Evolutionary conservation across 2,113 vertebrate species (phyloP).

Genomic region (Neopipo cinnamomea): DNA sequence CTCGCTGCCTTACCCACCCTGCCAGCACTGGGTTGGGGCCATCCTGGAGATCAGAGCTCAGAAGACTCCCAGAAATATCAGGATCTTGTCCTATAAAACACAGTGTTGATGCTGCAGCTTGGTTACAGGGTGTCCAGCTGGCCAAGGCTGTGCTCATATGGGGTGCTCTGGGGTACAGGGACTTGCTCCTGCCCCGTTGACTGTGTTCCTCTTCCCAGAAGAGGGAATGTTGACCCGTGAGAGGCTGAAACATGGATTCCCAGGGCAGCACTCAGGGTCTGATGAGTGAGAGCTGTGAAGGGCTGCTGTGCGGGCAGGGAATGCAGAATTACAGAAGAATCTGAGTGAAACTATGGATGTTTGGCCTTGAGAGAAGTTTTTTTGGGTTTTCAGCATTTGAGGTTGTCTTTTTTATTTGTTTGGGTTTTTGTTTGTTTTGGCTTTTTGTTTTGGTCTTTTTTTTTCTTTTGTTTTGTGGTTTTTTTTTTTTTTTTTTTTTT

Average conservation of each 20-base stretch:
- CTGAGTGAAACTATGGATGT: background rate
- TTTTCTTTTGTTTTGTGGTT: too few species aligned
- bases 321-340: background rate
- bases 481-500: background rate
- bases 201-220: background rate
- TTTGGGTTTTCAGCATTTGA: background rate
- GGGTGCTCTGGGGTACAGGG: background rate
- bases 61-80: background rate
- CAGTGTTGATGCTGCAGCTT: background rate
- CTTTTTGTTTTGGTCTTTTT: background rate
- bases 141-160: accelerated
- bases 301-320: background rate
- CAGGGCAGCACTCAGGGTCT: background rate
- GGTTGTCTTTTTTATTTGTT: background rate
- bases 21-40: background rate
- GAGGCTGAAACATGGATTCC: background rate
- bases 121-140: background rate
- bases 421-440: too few species aligned
- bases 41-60: background rate
- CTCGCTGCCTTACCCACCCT: background rate
- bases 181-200: background rate
- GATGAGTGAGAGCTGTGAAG: background rate
- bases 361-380: background rate
- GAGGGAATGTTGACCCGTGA: background rate
- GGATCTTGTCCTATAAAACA: accelerated